Base-by-base conservation (phyloP, 2,797 vertebrate species). In the Neoniphon sammara region DNA sequence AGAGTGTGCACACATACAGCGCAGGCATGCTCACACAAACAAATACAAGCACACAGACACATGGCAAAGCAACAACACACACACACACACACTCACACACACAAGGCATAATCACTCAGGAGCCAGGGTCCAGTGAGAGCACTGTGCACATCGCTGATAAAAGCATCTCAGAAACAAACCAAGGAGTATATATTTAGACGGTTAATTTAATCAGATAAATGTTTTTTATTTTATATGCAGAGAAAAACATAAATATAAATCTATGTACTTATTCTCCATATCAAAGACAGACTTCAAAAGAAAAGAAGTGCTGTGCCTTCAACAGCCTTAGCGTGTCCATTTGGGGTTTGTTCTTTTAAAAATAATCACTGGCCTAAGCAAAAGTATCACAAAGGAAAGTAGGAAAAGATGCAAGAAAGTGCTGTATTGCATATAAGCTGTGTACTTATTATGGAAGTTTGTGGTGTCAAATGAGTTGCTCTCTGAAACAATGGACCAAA, bases 241-340 rank as follows among this genome's bases (percentile, higher is more conserved):
- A 66, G 52, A 56, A 66, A 77, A 83, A 56, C 44, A 82, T 81
- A 88, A 86, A 88, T 91, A 73, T 65, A 78, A 80, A 85, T 86
- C 56, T 67, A 81, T 78, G 76, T 91, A 55, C 31, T 54, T 79
- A 50, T 84, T 93, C 85, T 93, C 84, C 92, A 93, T 88, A 91
- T 94, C 93, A 94, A 94, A 94, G 88, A 81, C 64, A 70, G 34
- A 91, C 85, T 91, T 91, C 91, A 91, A 92, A 91, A 83, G 87
- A 71, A 77, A 80, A 81, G 53, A 80, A 68, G 50, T 50, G 49
- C 72, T 53, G 44, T 56, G 65, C 56, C 58, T 73, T 68, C 61
- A 79, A 81, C 64, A 82, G 66, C 66, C 60, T 70, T 69, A 55
- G 54, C 12, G 21, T 79, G 86, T 87, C 85, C 83, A 81, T 91